phyloP scores from a whole-genome alignment of 2,113 vertebrate species.

The Heterocephalus glaber region DNA sequence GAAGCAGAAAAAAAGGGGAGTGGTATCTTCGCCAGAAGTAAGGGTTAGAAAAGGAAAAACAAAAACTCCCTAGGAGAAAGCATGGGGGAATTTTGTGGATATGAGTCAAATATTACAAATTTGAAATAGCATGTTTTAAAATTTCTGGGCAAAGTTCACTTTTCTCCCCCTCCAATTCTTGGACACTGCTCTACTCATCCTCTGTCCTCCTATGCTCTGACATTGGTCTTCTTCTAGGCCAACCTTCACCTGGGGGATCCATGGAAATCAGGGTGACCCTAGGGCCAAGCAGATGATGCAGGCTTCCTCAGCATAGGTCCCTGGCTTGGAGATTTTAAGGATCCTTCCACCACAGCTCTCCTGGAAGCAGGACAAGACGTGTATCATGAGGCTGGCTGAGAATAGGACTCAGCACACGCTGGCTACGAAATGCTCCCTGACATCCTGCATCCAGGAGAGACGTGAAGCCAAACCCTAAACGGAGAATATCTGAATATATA shows the following conservation, averaged over 20 bases:
- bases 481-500: background rate
- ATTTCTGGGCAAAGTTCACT: conserved; percentile 32
- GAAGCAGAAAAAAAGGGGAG: background rate
- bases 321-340: background rate
- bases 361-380: background rate
- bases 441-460: background rate
- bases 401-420: background rate
- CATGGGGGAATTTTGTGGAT: background rate
- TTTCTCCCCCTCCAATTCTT: background rate
- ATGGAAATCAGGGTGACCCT: conserved; percentile 43
- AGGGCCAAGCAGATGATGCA: conserved; percentile 24
- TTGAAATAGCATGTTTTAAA: background rate
- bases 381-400: background rate
- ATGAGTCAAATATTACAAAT: conserved; percentile 46
- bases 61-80: background rate
- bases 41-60: conserved; percentile 39
- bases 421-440: conserved; percentile 12
- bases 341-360: conserved; percentile 7
- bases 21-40: background rate
- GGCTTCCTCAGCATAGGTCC: background rate
- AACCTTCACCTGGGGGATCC: background rate
- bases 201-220: background rate
- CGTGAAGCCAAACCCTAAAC: conserved; percentile 11
- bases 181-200: background rate
- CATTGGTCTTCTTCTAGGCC: background rate